A percentile compares a stretch with the other conserved stretches of the same genome.
Evolutionary conservation across 2,888 invertebrate genomes (phyloP).

Genomic region (Andrena hattorfiana): DNA sequence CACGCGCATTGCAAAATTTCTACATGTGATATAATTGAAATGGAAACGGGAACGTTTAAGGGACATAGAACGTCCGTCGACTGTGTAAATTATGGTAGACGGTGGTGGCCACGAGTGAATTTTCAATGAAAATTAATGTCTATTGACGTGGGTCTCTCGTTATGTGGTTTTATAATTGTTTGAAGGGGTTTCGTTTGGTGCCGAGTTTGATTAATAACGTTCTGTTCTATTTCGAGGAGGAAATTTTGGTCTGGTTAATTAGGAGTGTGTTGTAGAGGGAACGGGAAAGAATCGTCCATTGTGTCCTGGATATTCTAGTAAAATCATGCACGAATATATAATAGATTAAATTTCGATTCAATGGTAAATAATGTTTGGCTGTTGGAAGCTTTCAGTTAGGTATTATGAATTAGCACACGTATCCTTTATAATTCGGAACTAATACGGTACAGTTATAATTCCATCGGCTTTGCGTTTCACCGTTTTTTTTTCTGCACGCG

Average conservation of each 20-base stretch:
- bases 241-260: neutral
- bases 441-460: no score
- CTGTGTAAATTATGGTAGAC: neutral
- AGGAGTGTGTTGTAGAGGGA: no score
- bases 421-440: no score
- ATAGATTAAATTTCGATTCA: no score
- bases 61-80: neutral
- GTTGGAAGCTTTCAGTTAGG: no score
- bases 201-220: neutral
- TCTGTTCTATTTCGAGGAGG: neutral
- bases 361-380: no score
- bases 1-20: neutral
- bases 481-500: neutral
- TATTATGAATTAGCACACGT: no score
- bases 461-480: neutral
- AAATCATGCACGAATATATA: no score
- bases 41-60: neutral
- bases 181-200: neutral
- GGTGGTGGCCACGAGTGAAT: neutral
- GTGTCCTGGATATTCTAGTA: no score
- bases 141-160: neutral
- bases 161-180: neutral
- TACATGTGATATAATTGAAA: neutral
- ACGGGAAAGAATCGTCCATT: no score
- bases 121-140: conserved; percentile 25